Percentiles rank a stretch among this genome's conserved stretches.
Conservation (phyloP, 2,113 vertebrate genomes). For the Poeciliopsis occidentalis region DNA sequence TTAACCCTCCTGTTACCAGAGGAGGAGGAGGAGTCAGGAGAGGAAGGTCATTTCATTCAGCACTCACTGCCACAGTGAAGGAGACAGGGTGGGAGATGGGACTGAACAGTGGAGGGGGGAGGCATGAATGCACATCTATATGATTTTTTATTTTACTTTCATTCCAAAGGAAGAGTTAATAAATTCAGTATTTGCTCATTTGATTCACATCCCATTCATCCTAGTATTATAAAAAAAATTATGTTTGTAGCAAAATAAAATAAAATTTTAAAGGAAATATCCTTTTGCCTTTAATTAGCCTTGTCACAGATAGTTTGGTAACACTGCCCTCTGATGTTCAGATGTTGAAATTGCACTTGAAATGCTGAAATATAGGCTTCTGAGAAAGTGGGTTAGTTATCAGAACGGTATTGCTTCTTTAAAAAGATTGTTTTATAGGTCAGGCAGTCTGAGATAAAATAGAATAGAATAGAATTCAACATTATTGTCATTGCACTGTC, state of each 20-base stretch:
- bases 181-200: background rate
- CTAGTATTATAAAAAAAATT: background rate
- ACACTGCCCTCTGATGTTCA: constrained; percentile 62
- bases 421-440: constrained; percentile 6
- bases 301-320: background rate
- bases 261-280: background rate
- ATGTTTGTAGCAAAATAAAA: background rate
- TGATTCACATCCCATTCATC: background rate
- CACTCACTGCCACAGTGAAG: constrained; percentile 59
- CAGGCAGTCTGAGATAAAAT: background rate
- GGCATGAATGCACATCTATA: constrained; percentile 14
- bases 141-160: background rate
- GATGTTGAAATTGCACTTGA: constrained; percentile 9
- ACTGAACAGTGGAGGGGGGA: constrained; percentile 27
- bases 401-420: background rate
- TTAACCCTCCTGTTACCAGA: constrained; percentile 45
- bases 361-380: constrained; percentile 15
- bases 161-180: background rate
- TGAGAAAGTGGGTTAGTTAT: constrained; percentile 40
- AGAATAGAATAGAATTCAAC: no score
- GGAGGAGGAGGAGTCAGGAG: constrained; percentile 59
- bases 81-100: constrained; percentile 46
- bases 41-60: constrained; percentile 78
- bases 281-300: constrained; percentile 4
- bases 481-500: no score